Conservation (phyloP, 2,888 invertebrate genomes). For the Tineola bisselliella region DNA sequence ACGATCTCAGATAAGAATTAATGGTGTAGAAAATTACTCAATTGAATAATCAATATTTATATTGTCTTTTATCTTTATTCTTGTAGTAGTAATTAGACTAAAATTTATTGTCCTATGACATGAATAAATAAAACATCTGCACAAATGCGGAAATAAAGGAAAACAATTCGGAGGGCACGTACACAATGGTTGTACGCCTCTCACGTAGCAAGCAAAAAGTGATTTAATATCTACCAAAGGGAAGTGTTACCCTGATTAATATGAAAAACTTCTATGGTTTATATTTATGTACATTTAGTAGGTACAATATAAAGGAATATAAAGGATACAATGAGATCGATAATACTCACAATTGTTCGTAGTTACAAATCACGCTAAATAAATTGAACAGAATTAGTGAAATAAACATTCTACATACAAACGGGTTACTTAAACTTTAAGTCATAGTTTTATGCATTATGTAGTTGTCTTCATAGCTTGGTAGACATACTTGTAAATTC, state of each 20-base stretch:
- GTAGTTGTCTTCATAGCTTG: background rate
- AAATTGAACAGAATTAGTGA: too few relatives aligned
- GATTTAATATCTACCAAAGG: background rate
- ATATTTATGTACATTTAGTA: too few relatives aligned
- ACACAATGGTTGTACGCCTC: background rate
- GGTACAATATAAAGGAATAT: too few relatives aligned
- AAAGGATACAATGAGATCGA: too few relatives aligned
- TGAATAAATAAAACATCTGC: too few relatives aligned
- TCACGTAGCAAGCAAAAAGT: background rate
- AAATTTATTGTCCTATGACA: too few relatives aligned
- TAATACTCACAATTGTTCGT: too few relatives aligned
- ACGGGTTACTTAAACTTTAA: too few relatives aligned
- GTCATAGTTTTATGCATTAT: background rate
- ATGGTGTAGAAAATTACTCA: background rate
- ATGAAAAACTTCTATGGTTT: background rate
- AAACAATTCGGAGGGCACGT: background rate
- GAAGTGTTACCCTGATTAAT: background rate
- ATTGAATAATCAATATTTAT: background rate
- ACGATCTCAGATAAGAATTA: background rate
- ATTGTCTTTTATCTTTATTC: too few relatives aligned
- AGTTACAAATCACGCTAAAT: too few relatives aligned
- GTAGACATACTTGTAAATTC: background rate
- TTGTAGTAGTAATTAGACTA: too few relatives aligned
- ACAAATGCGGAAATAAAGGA: background rate
- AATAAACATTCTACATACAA: too few relatives aligned